Conservation (phyloP, 2,888 invertebrate genomes). For the Megalurothrips usitatus region DNA sequence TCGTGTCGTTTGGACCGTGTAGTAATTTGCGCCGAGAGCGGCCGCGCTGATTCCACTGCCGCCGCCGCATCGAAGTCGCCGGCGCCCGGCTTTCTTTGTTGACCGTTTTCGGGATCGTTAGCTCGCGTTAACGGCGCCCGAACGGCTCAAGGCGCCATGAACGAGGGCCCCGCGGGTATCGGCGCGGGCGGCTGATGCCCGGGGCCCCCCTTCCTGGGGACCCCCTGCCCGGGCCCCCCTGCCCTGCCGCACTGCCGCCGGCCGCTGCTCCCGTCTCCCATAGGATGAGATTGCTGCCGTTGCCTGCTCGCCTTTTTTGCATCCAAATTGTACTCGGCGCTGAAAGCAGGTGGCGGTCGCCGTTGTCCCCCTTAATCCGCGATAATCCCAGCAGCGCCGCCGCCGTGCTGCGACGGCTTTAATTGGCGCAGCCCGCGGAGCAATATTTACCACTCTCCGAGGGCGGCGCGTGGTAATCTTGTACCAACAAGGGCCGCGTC, state of each 20-base stretch:
- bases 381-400: neutral
- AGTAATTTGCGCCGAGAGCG: neutral
- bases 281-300: neutral
- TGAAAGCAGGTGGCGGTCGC: neutral
- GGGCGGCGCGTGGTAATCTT: too few relatives aligned
- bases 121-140: neutral
- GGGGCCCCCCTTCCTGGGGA: too few relatives aligned
- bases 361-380: neutral
- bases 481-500: too few relatives aligned
- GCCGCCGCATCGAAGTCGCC: neutral
- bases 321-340: neutral
- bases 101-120: conserved; percentile 20
- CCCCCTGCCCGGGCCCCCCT: too few relatives aligned
- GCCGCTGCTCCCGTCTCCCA: too few relatives aligned
- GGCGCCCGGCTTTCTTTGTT: neutral
- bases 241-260: neutral
- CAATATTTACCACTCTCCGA: too few relatives aligned
- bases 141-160: neutral
- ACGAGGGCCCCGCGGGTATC: too few relatives aligned
- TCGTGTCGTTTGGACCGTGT: neutral
- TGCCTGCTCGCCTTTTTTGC: neutral
- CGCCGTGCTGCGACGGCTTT: too few relatives aligned
- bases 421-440: too few relatives aligned
- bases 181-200: too few relatives aligned
- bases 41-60: neutral